phyloP scores from a whole-genome alignment of 2,888 invertebrate species.

The Lordiphosa andalusiaca region DNA sequence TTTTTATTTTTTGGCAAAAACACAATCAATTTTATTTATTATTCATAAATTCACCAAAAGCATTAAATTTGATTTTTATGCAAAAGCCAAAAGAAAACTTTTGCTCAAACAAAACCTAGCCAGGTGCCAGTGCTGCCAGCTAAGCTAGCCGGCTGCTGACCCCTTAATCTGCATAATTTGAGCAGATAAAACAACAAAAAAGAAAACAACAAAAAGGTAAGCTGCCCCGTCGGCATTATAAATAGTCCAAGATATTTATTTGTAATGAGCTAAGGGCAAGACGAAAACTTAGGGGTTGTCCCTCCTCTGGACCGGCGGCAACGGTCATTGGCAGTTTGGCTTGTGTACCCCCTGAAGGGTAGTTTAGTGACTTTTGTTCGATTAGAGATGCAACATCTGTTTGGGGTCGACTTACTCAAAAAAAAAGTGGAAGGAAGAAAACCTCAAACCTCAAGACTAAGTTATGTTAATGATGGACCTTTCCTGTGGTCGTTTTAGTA shows the following conservation, averaged over 20 bases:
- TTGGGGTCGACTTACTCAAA: constrained; percentile 29
- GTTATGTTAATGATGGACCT: constrained; percentile 49
- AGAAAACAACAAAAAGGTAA: too few relatives aligned
- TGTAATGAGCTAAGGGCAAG: constrained; percentile 58
- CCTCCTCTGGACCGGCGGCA: constrained; percentile 7
- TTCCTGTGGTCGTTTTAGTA: background rate
- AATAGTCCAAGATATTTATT: constrained; percentile 70
- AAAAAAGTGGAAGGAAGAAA: constrained; percentile 26
- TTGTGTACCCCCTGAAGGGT: constrained; percentile 37
- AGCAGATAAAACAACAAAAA: too few relatives aligned
- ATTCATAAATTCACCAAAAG: constrained; percentile 29
- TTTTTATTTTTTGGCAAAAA: constrained; percentile 34
- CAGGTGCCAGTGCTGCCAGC: constrained; percentile 17
- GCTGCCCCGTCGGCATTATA: constrained; percentile 48
- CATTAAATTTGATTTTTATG: constrained; percentile 65
- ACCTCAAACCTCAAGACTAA: constrained; percentile 50
- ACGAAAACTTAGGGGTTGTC: constrained; percentile 11
- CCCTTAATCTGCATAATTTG: constrained; percentile 79
- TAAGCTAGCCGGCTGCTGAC: constrained; percentile 64
- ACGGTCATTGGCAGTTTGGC: constrained; percentile 40
- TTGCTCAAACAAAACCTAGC: background rate
- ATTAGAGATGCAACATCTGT: constrained; percentile 49
- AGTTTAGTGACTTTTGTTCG: constrained; percentile 59
- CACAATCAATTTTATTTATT: constrained; percentile 59
- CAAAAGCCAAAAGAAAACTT: constrained; percentile 34